Conservation (phyloP, 2,797 vertebrate genomes). For the Microtus obscurus region DNA sequence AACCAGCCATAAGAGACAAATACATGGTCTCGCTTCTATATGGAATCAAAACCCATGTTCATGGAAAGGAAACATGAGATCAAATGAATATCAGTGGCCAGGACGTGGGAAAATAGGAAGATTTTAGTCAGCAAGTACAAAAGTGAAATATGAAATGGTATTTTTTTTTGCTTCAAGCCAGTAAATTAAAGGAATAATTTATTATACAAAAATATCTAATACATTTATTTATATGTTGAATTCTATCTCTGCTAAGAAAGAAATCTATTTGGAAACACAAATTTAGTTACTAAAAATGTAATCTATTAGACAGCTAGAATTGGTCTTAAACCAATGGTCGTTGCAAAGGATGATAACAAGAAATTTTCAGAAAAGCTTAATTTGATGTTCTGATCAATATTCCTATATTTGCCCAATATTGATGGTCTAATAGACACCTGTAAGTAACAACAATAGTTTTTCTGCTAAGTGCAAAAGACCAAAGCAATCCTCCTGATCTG, state of each 20-base stretch:
- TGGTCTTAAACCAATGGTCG: not conserved
- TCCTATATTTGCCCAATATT: not conserved
- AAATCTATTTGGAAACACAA: not conserved
- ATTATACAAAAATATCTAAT: constrained; percentile 19
- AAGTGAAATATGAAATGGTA: not conserved
- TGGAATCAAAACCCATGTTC: not conserved
- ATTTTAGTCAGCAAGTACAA: not conserved
- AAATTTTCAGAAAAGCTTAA: not conserved
- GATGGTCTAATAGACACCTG: not conserved
- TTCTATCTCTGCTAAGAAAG: constrained; percentile 9
- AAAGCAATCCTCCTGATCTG: not conserved
- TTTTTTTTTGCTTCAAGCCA: not conserved
- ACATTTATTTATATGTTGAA: not conserved
- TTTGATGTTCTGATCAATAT: not conserved
- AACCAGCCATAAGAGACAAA: not conserved
- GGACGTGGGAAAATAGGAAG: not conserved
- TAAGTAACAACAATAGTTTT: not conserved
- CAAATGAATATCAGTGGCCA: not conserved
- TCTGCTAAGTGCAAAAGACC: not conserved
- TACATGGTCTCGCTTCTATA: not conserved
- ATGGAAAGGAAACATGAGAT: not conserved
- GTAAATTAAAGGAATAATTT: not conserved
- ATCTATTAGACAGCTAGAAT: not conserved
- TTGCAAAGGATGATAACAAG: not conserved
- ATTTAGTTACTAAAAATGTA: not conserved